Base-by-base conservation (phyloP, 2,113 vertebrate species). In the Sinocyclocheilus anophthalmus region DNA sequence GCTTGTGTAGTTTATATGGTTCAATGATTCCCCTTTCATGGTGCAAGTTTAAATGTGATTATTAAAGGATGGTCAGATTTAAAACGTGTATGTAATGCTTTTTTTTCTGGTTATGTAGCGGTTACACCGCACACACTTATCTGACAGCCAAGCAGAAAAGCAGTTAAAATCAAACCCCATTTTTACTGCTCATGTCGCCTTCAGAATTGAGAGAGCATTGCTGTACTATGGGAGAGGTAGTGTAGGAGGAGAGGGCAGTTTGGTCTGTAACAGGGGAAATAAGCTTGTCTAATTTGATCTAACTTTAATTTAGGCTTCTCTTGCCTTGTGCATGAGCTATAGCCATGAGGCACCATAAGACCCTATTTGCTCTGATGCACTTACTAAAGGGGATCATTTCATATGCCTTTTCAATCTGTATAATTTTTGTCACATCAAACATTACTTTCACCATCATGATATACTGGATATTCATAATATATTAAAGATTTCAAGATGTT, bases 21-120 rank as follows among this genome's bases (percentile, higher is more conserved):
- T 88, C 75, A 73, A 45, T 57, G 67, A 90, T 83, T 26, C 79
- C 85, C 63, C 84, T 84, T 88, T 89, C 85, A 12, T 70, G 53
- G 39, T 76, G 89, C 88, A 86, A 72, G 89, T 91, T 89, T 84
- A 73, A 89, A 88, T 91, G 76, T 55, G 84, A 37, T 88, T 91
- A 88, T 88, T 88, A 90, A 85, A 82, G 81, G 86, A 79, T 86
- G 80, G 81, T n/a, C 75, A 83, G 59, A 45, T 53, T 65, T 83
- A 57, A 88, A 81, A 48, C 22, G 20, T 30, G 9, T 55, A 55
- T 55, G 11, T 42, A 53, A 4, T 69, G 45, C 11, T 87, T 81
- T 81, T 73, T 20, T 81, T 63, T 69, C 4, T 5, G 76, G 1
- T 11, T 7, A 45, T 16, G 11, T 45, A 65, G 78, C 1, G 14